Percentiles rank a stretch among this genome's conserved stretches.
These are phyloP conservation scores for Amphimedon queenslandica DNA, from an alignment of 37 sponge, comb jelly and placozoan species.

Conservation along the genomic window DNA sequence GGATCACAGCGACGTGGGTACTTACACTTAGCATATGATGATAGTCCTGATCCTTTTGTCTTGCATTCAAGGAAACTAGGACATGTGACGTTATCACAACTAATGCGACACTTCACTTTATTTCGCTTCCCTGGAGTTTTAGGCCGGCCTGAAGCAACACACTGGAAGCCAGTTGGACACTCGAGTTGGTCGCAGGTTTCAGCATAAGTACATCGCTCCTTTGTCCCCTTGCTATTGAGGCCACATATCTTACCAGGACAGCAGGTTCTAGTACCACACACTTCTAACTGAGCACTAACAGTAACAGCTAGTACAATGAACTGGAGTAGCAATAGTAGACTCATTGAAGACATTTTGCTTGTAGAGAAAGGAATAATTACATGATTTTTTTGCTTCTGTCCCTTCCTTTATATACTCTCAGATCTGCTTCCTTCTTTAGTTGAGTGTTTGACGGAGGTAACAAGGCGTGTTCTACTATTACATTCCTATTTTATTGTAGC, in stretches of 20 bases:
- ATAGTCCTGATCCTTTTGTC: not conserved
- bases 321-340: too few relatives aligned
- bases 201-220: not conserved
- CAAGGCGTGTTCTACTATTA: too few relatives aligned
- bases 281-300: not conserved
- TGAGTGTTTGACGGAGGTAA: too few relatives aligned
- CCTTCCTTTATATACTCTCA: too few relatives aligned
- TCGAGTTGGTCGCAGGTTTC: not conserved
- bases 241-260: not conserved
- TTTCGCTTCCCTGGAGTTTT: not conserved
- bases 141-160: too few relatives aligned
- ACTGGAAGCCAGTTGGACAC: constrained; percentile 1
- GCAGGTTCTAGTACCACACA: not conserved
- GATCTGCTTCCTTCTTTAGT: too few relatives aligned
- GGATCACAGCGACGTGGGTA: not conserved
- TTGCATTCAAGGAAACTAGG: not conserved
- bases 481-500: too few relatives aligned
- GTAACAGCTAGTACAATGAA: too few relatives aligned
- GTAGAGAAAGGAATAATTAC: too few relatives aligned
- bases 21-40: not conserved
- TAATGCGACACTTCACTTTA: not conserved
- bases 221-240: not conserved
- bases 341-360: too few relatives aligned
- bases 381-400: too few relatives aligned
- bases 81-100: not conserved